Evolutionary conservation across 2,113 vertebrate species (phyloP), one percentile per base, ranked within the genome.

Genomic region (Ploceus nigricollis): DNA sequence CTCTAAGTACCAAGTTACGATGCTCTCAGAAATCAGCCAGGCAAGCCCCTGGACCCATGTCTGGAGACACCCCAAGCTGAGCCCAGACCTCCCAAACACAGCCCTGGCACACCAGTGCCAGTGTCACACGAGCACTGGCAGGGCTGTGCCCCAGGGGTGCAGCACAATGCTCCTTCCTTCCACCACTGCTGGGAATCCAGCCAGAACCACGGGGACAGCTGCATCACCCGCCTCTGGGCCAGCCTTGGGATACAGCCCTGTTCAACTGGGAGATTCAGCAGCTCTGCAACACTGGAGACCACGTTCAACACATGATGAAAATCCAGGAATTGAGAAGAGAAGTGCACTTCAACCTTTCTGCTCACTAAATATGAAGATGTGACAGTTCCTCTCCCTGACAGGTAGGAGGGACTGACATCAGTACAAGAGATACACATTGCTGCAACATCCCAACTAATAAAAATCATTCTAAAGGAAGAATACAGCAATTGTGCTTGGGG

Each of bases 101-200:
- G 10, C 2, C 39, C 58, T 10, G 23, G 28, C 0, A 2, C 66
- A 15, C 5, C 5, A 6, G 16, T 0, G 9, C 47, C 45, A 6
- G 28, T 0, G 2, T 0, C 1, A 8, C 50, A 15, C 1, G 0
- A 3, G 7, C 24, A 3, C 25, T 4, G 1, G 0, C 56, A 20
- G 37, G 40, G 33, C 2, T 30, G 51, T 63, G 57, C 42, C 56
- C 42, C 28, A 1, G 1, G 0, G 7, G 12, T 3, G 13, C 61
- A 24, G 27, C 4, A 31, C 66, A 31, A 1, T 0, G 9, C 33
- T 24, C 56, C 56, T n/a, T 51, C 65, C 48, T 3, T 15, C 35
- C 27, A 5, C 1, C 15, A 4, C 7, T 3, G n/a, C 1, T 4
- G 25, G 31, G 37, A 69, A 33, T 2, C 10, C 60, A 7, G 0